Conservation (phyloP, 1,140 invertebrate genomes). For the Lordiphosa stackelbergi region DNA sequence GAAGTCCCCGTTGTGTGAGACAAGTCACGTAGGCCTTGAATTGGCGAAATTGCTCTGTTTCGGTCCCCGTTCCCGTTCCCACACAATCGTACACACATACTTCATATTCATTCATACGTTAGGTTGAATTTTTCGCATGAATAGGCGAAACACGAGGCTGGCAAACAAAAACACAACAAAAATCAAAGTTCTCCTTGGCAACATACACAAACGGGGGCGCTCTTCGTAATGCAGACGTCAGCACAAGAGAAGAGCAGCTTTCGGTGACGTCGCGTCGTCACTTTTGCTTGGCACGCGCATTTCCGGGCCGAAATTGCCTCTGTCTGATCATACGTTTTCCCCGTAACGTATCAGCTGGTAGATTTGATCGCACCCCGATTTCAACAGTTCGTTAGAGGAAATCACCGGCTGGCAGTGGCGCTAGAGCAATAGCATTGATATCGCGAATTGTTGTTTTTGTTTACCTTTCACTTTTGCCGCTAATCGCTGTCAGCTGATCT, state of each 20-base stretch:
- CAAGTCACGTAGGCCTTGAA: constrained; percentile 73
- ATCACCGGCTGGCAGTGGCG: background rate
- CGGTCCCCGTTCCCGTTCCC: constrained; percentile 9
- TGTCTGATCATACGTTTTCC: constrained; percentile 12
- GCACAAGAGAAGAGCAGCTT: constrained; percentile 22
- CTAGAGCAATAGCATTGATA: constrained; percentile 3
- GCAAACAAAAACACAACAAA: constrained; percentile 29
- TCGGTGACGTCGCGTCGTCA: constrained; percentile 25
- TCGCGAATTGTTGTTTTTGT: constrained; percentile 26
- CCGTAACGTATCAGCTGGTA: constrained; percentile 3
- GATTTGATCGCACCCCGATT: background rate
- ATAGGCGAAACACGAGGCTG: constrained; percentile 64
- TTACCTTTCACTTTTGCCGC: constrained; percentile 50
- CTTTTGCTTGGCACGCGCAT: constrained; percentile 29
- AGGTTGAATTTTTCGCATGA: constrained; percentile 61
- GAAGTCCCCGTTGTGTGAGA: constrained; percentile 51
- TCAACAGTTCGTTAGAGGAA: constrained; percentile 5
- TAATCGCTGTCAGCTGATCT: constrained; percentile 41
- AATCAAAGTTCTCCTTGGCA: constrained; percentile 40
- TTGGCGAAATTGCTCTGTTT: constrained; percentile 55
- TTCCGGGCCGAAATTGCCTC: constrained; percentile 23
- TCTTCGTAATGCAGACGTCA: constrained; percentile 24
- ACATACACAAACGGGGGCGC: constrained; percentile 21
- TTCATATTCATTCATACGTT: constrained; percentile 49
- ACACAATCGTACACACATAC: constrained; percentile 35